A percentile compares a stretch with the other conserved stretches of the same genome.
Conservation (phyloP, 2,888 invertebrate species). For the Diabrotica balteata region DNA sequence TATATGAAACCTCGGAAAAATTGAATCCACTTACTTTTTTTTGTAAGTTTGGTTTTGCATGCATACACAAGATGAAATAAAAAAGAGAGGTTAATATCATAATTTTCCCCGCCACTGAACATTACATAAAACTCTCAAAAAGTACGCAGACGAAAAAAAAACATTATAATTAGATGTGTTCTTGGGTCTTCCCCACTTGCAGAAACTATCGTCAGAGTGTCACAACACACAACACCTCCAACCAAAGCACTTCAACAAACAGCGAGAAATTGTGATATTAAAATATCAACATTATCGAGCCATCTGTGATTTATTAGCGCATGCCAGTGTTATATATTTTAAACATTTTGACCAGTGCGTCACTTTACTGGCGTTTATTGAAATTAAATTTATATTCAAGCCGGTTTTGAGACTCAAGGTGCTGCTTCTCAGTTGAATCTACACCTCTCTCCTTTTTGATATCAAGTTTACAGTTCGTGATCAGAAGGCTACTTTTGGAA, state of each 20-base stretch:
- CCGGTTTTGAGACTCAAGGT: conserved; percentile 7
- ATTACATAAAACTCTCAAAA: background rate
- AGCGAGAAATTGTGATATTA: background rate
- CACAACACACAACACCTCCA: conserved; percentile 5
- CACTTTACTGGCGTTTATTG: background rate
- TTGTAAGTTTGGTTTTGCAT: no score
- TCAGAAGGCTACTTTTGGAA: background rate
- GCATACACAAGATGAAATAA: no score
- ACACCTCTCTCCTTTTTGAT: no score
- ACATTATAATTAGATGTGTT: conserved; percentile 9
- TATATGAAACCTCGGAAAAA: no score
- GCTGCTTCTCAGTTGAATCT: no score
- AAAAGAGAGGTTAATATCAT: background rate
- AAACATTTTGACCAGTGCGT: background rate
- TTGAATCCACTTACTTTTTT: no score
- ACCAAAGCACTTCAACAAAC: background rate
- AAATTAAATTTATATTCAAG: background rate
- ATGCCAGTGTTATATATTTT: background rate
- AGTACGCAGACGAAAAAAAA: background rate
- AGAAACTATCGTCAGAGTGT: background rate
- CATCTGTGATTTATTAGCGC: background rate
- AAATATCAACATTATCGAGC: background rate
- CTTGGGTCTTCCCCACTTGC: conserved; percentile 24
- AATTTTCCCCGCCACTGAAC: background rate
- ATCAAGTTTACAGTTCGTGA: conserved; percentile 1